Base-by-base conservation (phyloP, 2,888 invertebrate species). In the Lapara coniferarum region DNA sequence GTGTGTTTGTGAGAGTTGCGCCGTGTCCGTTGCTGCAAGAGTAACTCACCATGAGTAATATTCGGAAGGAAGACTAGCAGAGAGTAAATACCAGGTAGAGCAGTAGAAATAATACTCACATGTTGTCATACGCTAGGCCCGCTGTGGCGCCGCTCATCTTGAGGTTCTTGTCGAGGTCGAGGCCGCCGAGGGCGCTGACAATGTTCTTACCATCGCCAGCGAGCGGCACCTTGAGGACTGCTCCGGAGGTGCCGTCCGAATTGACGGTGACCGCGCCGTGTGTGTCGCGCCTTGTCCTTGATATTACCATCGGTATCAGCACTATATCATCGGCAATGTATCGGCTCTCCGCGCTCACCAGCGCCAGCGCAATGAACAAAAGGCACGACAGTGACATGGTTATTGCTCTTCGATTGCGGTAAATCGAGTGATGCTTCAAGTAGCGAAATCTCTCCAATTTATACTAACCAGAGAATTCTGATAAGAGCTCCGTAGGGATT, bases 61-160 rank as follows among this genome's bases (percentile, higher is more conserved):
- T 16, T 37, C n/a, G n/a, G 10, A 0, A 52, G 52, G 7, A 53
- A 10, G 19, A 55, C 10, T 55, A 37, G 10, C 3, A 19, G 19
- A 55, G 10, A 19, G 10, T 19, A 7, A 59, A 46, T n/a, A 12
- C 44, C n/a, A 0, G 6, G 12, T 16, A 16, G 10, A 25, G 37
- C 37, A 37, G 0, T 37, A 8, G 37, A 37, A 37, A 8, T 6
- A 37, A 4, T 59, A 83, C 88, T 86, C 73, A 88, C 88, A 76
- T 73, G 71, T 87, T 86, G 57, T 88, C 85, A 0, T 82, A 75
- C 0, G 85, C 82, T 68, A 89, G 16, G 13, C 89, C 88, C 66
- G 78, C 80, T 6, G 82, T 81, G 49, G 78, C 78, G 0, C 83
- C 72, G 3, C 78, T 74, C 10, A 82, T 55, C 14, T 75, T 70